Evolutionary conservation across 2,113 vertebrate genomes (phyloP), one percentile per base, ranked within the genome.

Genomic region (Ptilonorhynchus violaceus): DNA sequence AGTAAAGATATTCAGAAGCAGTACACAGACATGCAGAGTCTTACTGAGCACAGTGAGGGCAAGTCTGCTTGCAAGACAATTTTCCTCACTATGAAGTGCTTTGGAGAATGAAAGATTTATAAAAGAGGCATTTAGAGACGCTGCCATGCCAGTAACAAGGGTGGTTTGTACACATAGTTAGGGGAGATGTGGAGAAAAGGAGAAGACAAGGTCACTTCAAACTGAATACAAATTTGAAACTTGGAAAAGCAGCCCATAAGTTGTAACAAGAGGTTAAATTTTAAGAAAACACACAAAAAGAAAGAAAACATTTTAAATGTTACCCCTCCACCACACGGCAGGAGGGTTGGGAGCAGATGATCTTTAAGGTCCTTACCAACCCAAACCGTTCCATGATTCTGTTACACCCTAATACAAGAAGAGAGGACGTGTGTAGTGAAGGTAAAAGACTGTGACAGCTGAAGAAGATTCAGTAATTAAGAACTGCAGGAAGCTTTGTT

Each of bases 1-100:
- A 56, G 75, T 31, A 28, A n/a, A 83, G 84, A 67, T 23, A 55
- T 24, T 76, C 60, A 27, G 41, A 39, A 62, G 68, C 70, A 37
- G 37, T 11, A 35, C 15, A 42, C 28, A 39, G 14, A 35, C 50
- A 25, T 4, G n/a, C 20, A 28, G 35, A 24, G 33, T 55, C 42
- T 59, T 39, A 27, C 3, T n/a, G 88, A 93, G 63, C 81, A 74
- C 55, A 5, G 2, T 3, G 72, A 94, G 79, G 76, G 64, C 72
- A 92, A 88, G 85, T 82, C 78, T 94, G 75, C 92, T 88, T 39
- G 74, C 59, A 91, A 88, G 93, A 84, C 70, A 55, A 88, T 96
- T 84, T 90, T 64, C 67, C 67, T 92, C 78, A 62, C 93, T 85
- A 41, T 25, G 68, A 96, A 92, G 69, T 4, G 0, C 89, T 95